Evolutionary conservation across 2,113 vertebrate genomes (phyloP), one percentile per base, ranked within the genome.

Genomic region (Xenopus borealis): DNA sequence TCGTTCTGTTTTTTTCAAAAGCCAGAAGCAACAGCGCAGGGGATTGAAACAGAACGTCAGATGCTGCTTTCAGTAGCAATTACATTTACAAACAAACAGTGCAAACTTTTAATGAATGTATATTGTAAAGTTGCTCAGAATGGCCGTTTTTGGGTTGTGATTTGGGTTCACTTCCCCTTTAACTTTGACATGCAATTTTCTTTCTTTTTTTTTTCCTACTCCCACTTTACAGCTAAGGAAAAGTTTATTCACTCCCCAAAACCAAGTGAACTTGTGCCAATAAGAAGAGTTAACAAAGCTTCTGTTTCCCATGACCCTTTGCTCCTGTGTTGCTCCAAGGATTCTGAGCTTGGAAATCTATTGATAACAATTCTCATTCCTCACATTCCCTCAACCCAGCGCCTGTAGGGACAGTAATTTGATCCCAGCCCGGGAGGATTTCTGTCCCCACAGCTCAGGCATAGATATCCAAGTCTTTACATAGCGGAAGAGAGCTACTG

Each of bases 301-400:
- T 82, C 82, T 91, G 81, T 90, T 92, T 92, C 90, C 90, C 91
- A 92, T 90, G 90, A 91, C 90, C 91, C 85, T 58, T 86, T 69
- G 79, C 86, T 88, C 83, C 90, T 80, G 87, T 86, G 87, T 89
- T 82, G 81, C 91, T 91, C 90, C 88, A 92, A 90, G 83, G 86
- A 82, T 82, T 89, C 83, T 68, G 82, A 84, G 81, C 84, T 90
- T 83, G 80, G 85, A 87, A 89, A 90, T 84, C 88, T 83, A 85
- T 89, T 85, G 87, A 88, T 90, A 90, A 88, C 86, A 78, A 45
- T 86, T 66, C 82, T 82, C 86, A 89, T 91, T 89, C 85, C 87
- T 86, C 81, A 82, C 77, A 78, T 80, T 69, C 86, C 87, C 85
- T 78, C 85, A 40, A 13, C 47, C 11, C 53, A 19, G 14, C 53